Percentiles rank a stretch among this genome's conserved stretches.
Conservation (phyloP, 2,113 vertebrate species). For the Thinocorus orbignyianus region DNA sequence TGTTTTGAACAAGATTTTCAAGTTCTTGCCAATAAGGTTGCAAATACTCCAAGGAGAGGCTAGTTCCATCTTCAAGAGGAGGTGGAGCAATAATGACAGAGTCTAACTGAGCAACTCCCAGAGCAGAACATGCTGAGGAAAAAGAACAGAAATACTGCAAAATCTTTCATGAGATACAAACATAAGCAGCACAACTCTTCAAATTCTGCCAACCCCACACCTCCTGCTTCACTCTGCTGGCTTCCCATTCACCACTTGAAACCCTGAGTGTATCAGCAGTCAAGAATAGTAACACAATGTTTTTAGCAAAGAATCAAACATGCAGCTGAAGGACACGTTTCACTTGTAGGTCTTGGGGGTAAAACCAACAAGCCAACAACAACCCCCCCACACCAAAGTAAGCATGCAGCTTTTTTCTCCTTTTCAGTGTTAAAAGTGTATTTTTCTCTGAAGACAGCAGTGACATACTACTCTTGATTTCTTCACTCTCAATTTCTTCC, state of each 20-base stretch:
- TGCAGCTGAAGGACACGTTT: background rate
- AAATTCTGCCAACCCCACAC: background rate
- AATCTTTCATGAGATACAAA: background rate
- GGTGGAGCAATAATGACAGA: slow-evolving; percentile 93
- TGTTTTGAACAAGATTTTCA: slow-evolving; percentile 86
- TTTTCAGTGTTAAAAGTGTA: background rate
- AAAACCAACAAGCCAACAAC: background rate
- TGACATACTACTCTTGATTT: background rate
- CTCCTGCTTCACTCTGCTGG: background rate
- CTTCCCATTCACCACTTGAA: background rate
- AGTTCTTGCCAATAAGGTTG: slow-evolving; percentile 93
- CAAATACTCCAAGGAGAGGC: slow-evolving; percentile 85
- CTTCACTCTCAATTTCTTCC: background rate
- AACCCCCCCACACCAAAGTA: background rate
- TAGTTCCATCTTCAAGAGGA: slow-evolving; percentile 79
- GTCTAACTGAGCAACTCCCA: slow-evolving; percentile 92
- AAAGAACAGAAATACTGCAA: background rate
- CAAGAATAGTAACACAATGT: background rate
- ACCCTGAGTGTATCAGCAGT: background rate
- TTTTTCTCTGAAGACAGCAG: background rate
- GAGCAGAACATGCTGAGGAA: slow-evolving; percentile 82
- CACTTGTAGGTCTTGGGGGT: background rate
- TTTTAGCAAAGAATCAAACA: background rate
- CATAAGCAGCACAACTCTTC: background rate
- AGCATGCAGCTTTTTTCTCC: background rate